Conservation (phyloP, 2,888 invertebrate species). For the Horisme vitalbata region DNA sequence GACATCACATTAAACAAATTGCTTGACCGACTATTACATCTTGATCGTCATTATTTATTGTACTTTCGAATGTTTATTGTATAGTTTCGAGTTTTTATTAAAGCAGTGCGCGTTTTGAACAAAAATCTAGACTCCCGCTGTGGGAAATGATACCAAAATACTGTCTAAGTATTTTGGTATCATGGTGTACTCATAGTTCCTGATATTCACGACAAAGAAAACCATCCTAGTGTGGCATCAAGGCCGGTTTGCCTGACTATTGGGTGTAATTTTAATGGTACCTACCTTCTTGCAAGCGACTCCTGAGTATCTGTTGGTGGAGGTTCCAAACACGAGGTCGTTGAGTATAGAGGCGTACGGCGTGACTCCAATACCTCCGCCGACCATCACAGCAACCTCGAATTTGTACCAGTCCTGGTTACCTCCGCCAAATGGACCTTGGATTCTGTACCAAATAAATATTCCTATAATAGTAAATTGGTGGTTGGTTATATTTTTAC, state of each 20-base stretch:
- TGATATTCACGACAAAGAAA: too few relatives aligned
- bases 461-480: too few relatives aligned
- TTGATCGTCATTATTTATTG: not conserved
- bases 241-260: too few relatives aligned
- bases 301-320: conserved; percentile 97
- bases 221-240: too few relatives aligned
- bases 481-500: too few relatives aligned
- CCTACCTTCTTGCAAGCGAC: conserved; percentile 96
- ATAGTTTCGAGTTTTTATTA: too few relatives aligned
- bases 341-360: conserved; percentile 98
- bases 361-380: conserved; percentile 98
- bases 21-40: not conserved
- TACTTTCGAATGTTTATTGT: conserved; percentile 2
- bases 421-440: conserved; percentile 98
- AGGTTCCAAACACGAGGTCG: conserved; percentile 97
- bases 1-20: not conserved
- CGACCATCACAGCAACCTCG: conserved; percentile 98
- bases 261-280: too few relatives aligned
- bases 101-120: too few relatives aligned
- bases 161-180: too few relatives aligned
- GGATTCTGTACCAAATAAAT: conserved; percentile 83
- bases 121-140: too few relatives aligned
- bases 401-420: conserved; percentile 99
- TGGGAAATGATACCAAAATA: too few relatives aligned
- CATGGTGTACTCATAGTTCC: too few relatives aligned